phyloP scores from a whole-genome alignment of 1,140 invertebrate species.

The Gonatopus flavifemur region DNA sequence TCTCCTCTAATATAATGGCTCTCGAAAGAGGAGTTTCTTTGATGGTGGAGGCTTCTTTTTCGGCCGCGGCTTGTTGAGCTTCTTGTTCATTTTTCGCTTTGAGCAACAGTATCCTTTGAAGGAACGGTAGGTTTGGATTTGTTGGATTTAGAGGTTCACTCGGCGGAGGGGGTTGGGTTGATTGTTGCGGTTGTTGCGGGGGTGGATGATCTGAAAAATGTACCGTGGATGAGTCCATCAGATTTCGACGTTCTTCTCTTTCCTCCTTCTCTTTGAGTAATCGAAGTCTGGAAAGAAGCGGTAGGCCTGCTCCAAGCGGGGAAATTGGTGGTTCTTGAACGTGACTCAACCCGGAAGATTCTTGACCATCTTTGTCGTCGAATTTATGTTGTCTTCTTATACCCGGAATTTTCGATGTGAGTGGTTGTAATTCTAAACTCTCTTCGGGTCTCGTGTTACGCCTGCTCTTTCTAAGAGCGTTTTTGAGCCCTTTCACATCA shows the following conservation, averaged over 20 bases:
- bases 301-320: slow-evolving; percentile 79
- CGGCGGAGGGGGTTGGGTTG: no score
- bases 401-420: slow-evolving; percentile 60
- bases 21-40: slow-evolving; percentile 46
- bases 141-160: slow-evolving; percentile 25
- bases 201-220: no score
- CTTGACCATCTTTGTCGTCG: slow-evolving; percentile 45
- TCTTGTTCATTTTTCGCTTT: slow-evolving; percentile 79
- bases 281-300: slow-evolving; percentile 73
- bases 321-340: slow-evolving; percentile 55
- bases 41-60: slow-evolving; percentile 35
- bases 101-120: slow-evolving; percentile 76
- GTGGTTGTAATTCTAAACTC: slow-evolving; percentile 52
- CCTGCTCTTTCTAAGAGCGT: slow-evolving; percentile 66
- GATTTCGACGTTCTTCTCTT: slow-evolving; percentile 61
- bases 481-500: slow-evolving; percentile 77
- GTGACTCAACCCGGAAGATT: slow-evolving; percentile 18
- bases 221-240: slow-evolving; percentile 57
- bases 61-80: slow-evolving; percentile 40
- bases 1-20: slow-evolving; percentile 34
- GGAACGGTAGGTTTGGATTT: slow-evolving; percentile 63
- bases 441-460: slow-evolving; percentile 59
- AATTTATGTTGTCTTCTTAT: slow-evolving; percentile 45
- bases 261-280: slow-evolving; percentile 85
- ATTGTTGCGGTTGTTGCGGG: slow-evolving; percentile 27